Evolutionary conservation across 2,113 vertebrate genomes (phyloP).

Genomic region (Platichthys stellatus): DNA sequence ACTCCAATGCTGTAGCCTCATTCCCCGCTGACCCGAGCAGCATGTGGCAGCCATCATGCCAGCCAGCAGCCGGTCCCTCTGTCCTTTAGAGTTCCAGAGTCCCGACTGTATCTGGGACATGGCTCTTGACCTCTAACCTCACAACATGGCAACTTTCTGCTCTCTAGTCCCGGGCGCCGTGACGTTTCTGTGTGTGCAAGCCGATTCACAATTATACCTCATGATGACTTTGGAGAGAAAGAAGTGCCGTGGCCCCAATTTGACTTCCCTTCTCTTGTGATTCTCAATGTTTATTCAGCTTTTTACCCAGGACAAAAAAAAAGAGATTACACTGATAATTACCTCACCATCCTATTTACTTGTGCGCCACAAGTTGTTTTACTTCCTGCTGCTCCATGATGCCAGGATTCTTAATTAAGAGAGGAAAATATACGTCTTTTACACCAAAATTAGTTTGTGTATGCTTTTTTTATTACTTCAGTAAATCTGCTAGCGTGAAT

Average conservation of each 20-base stretch:
- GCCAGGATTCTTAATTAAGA: too few relatives aligned
- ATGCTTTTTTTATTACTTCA: too few relatives aligned
- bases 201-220: neutral
- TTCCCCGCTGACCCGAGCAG: conserved; percentile 68
- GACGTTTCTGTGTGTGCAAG: conserved; percentile 3
- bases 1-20: conserved; percentile 35
- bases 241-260: neutral
- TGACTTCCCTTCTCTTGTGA: neutral
- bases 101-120: conserved; percentile 47
- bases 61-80: conserved; percentile 61
- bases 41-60: conserved; percentile 59
- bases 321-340: neutral
- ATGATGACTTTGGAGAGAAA: neutral
- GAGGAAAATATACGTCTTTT: too few relatives aligned
- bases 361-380: too few relatives aligned
- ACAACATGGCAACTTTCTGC: conserved; percentile 56
- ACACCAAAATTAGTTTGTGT: too few relatives aligned
- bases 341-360: neutral
- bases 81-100: conserved; percentile 57
- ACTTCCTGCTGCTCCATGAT: too few relatives aligned
- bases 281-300: neutral
- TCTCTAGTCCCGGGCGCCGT: neutral
- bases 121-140: conserved; percentile 43
- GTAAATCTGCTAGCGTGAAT: too few relatives aligned
- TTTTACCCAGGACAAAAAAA: neutral